phyloP scores from a whole-genome alignment of 2,113 vertebrate species.

The Thymallus thymallus region DNA sequence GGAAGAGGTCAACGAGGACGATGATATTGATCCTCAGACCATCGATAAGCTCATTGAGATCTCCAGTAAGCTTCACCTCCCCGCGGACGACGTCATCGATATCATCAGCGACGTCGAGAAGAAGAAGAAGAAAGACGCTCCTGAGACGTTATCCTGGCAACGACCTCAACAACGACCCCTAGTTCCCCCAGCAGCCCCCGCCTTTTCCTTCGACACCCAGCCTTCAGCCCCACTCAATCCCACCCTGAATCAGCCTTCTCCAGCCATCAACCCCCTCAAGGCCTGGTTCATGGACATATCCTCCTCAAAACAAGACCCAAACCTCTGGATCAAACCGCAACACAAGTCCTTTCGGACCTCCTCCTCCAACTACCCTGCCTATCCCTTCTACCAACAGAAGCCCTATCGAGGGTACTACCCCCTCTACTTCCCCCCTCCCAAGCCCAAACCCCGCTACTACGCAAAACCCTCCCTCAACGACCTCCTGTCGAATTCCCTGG shows the following conservation, averaged over 20 bases:
- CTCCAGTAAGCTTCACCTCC: conserved; percentile 88
- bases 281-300: conserved; percentile 60
- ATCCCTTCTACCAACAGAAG: conserved; percentile 59
- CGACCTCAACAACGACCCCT: conserved; percentile 21
- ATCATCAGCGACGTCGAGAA: conserved; percentile 90
- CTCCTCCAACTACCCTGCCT: conserved; percentile 35
- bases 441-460: conserved; percentile 62
- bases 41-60: conserved; percentile 91
- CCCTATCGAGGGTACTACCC: conserved; percentile 69
- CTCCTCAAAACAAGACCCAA: conserved; percentile 1
- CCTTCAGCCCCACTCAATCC: conserved; percentile 17
- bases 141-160: conserved; percentile 49
- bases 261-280: conserved; percentile 51
- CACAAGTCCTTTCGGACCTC: conserved; percentile 53
- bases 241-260: conserved; percentile 45
- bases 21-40: conserved; percentile 86
- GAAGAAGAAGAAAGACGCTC: conserved; percentile 80
- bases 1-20: conserved; percentile 63
- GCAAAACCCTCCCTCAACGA: conserved; percentile 68
- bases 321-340: conserved; percentile 40
- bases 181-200: background rate
- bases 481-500: conserved; percentile 58
- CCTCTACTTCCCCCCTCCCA: conserved; percentile 54
- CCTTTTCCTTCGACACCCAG: background rate
- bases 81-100: conserved; percentile 88